Base-by-base conservation (phyloP, 2,797 vertebrate genomes). In the Dallia pectoralis region DNA sequence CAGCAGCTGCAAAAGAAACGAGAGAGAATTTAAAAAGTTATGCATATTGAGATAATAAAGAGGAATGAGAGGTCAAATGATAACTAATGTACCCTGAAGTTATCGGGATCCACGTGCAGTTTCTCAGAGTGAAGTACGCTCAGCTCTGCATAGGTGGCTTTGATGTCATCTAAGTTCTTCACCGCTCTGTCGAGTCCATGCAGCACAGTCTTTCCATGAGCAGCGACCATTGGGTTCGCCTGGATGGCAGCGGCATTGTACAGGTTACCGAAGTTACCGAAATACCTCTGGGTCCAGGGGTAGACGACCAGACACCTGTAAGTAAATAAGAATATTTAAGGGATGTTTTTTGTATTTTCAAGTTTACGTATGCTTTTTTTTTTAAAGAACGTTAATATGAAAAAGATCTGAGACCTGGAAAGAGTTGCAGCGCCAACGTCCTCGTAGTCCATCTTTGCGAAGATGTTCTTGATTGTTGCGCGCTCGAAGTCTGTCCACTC, bases 211-310 rank as follows among this genome's bases (percentile, higher is more conserved):
- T 73, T 89, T 61, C 95, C 95, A 0, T 95, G 94, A 0, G 78
- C 79, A 0, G 85, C 88, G 4, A 95, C 88, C 30, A 75, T 86
- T 19, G 91, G 80, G 65, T 96, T 96, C 18, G 79, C 78, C 0
- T 2, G 0, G 73, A 96, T 59, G 27, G 93, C 93, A 0, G 77
- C 79, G 29, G 91, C 0, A 8, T 86, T 89, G 71, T 89, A 90
- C 51, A 95, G 82, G 87, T 93, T 93, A 59, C 95, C 95, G 0
- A 95, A 95, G 0, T 19, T 76, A 0, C 78, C 0, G 0, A 96
- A 96, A 77, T 95, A 94, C 82, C 95, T 93, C 92, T 93, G 93
- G 61, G 93, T 95, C 95, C 95, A 94, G 73, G 93, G 94, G 62
- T 93, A 93, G 48, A 92, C 91, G 0, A 88, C 69, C 7, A 69